phyloP scores from a whole-genome alignment of 92 coral and sea anemone genomes.

The Bergia puertoricense region DNA sequence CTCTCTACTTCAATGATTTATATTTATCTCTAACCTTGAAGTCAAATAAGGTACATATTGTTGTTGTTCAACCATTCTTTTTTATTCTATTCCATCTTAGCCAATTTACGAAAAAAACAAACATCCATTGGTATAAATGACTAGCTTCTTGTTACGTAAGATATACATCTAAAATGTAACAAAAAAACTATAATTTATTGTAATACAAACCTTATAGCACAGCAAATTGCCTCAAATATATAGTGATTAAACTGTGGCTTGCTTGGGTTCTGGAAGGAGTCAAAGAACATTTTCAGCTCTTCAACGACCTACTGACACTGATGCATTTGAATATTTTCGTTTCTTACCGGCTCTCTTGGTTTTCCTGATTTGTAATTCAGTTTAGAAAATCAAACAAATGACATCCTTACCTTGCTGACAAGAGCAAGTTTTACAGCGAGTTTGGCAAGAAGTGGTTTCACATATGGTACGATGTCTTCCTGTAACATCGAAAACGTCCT shows the following conservation, averaged over 20 bases:
- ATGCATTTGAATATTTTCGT: not conserved
- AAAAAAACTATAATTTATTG: not conserved
- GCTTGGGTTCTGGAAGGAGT: conserved; percentile 84
- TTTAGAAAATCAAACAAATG: not conserved
- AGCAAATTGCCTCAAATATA: conserved; percentile 93
- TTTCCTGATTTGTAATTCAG: not conserved
- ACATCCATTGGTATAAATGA: not conserved
- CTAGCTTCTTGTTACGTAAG: not conserved
- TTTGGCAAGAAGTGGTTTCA: conserved; percentile 63
- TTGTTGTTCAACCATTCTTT: not conserved
- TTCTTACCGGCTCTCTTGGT: no score
- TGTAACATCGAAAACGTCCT: conserved; percentile 86
- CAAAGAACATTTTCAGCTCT: not conserved
- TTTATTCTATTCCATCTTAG: not conserved
- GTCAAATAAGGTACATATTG: not conserved
- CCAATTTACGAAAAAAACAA: no score
- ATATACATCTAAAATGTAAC: no score
- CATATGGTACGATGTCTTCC: conserved; percentile 69
- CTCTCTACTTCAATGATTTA: no score
- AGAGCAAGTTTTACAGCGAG: conserved; percentile 70
- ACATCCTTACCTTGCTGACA: conserved; percentile 85
- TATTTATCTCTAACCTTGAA: no score
- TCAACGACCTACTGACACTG: no score
- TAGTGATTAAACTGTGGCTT: conserved; percentile 99
- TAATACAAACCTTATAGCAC: conserved; percentile 80